Evolutionary conservation across 2,113 vertebrate species (phyloP).

Genomic region (Phrynosoma platyrhinos): DNA sequence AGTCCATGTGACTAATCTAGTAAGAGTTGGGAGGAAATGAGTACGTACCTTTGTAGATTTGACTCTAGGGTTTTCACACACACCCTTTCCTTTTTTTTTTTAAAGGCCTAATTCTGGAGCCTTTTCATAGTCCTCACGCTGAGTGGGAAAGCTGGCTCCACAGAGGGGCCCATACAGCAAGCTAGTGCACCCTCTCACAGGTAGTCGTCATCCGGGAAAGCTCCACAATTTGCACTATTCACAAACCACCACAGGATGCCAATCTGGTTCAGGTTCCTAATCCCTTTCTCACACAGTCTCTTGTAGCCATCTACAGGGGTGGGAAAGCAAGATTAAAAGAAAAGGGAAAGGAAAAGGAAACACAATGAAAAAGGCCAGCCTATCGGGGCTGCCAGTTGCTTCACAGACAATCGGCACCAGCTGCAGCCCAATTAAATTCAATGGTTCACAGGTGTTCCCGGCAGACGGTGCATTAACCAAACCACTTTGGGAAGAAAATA

Average conservation of each 20-base stretch:
- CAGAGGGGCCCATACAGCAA: conserved; percentile 26
- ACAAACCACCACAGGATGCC: conserved; percentile 68
- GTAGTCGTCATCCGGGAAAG: conserved; percentile 71
- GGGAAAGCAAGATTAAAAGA: conserved; percentile 67
- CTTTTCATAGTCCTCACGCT: conserved; percentile 50
- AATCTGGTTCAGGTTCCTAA: conserved; percentile 74
- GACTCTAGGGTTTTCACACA: background rate
- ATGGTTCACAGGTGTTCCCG: conserved; percentile 81
- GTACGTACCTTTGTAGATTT: background rate
- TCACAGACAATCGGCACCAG: conserved; percentile 71
- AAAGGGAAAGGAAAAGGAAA: conserved; percentile 62
- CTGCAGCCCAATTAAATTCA: conserved; percentile 80
- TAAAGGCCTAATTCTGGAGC: conserved; percentile 30
- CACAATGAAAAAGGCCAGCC: conserved; percentile 69
- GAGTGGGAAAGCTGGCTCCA: conserved; percentile 41
- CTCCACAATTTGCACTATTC: conserved; percentile 63
- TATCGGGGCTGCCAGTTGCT: conserved; percentile 63
- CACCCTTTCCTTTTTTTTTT: conserved; percentile 5
- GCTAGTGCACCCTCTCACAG: conserved; percentile 56
- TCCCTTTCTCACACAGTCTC: conserved; percentile 70
- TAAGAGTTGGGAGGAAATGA: background rate
- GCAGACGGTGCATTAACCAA: conserved; percentile 72
- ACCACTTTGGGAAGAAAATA: conserved; percentile 75
- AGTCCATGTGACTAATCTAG: background rate
- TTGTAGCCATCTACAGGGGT: conserved; percentile 65